phyloP scores from a whole-genome alignment of 2,797 vertebrate species.

The Scyliorhinus canicula region DNA sequence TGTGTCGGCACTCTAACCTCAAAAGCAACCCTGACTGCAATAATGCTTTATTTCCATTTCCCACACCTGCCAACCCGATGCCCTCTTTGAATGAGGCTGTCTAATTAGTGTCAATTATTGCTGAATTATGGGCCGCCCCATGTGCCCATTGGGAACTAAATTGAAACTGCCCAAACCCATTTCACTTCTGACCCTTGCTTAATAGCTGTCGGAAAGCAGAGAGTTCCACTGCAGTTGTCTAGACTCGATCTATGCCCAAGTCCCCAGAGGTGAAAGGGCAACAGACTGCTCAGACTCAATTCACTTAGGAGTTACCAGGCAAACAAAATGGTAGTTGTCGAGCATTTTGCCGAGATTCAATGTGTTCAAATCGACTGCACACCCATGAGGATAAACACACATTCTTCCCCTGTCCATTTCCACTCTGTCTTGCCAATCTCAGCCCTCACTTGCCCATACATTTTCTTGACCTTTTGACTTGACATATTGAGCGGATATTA shows the following conservation, averaged over 20 bases:
- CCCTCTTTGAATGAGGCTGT: slow-evolving; percentile 33
- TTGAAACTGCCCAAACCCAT: slow-evolving; percentile 29
- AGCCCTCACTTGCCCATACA: neutral
- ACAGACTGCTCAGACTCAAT: neutral
- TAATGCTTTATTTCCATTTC: neutral
- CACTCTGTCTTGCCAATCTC: neutral
- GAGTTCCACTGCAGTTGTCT: neutral
- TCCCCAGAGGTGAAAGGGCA: slow-evolving; percentile 16
- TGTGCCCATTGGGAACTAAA: neutral
- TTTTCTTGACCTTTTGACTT: neutral
- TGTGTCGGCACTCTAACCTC: neutral
- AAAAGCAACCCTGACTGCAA: neutral
- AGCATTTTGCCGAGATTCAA: neutral
- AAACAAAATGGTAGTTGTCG: neutral
- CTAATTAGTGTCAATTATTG: slow-evolving; percentile 34
- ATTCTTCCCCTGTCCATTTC: neutral
- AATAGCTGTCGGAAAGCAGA: slow-evolving; percentile 13
- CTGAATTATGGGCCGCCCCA: slow-evolving; percentile 6
- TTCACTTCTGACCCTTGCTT: neutral
- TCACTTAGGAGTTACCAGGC: neutral
- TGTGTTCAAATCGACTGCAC: neutral
- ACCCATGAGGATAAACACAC: neutral
- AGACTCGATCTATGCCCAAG: neutral
- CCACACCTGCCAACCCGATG: slow-evolving; percentile 26
- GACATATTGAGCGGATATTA: neutral